These are phyloP conservation scores for Papilio polyxenes DNA, from an alignment of 1,140 invertebrate species.

Conservation along the genomic window DNA sequence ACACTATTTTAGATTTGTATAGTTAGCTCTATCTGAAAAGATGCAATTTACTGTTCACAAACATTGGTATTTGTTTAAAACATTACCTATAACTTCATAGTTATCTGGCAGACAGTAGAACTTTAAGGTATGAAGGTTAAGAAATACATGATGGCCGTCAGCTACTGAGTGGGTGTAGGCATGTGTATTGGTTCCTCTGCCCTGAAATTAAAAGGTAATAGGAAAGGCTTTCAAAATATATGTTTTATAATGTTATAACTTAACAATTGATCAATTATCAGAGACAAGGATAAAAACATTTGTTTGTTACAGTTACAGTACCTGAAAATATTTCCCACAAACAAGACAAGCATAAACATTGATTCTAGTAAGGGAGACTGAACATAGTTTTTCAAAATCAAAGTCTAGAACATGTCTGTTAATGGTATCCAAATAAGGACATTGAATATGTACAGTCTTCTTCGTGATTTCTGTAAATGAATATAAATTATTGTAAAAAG, in stretches of 20 bases:
- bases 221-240: neutral
- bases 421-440: constrained; percentile 98
- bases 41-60: neutral
- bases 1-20: too few relatives aligned
- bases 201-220: constrained; percentile 79
- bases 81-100: constrained; percentile 97
- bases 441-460: constrained; percentile 79
- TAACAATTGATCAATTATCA: constrained; percentile 2
- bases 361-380: constrained; percentile 97
- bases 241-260: neutral
- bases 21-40: too few relatives aligned
- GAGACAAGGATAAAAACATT: neutral
- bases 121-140: constrained; percentile 98
- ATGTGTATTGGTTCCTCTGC: constrained; percentile 98
- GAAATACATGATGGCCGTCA: constrained; percentile 98
- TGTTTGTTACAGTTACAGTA: constrained; percentile 43
- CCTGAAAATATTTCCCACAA: constrained; percentile 99
- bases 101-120: constrained; percentile 99
- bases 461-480: constrained; percentile 59
- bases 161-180: constrained; percentile 99
- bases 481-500: constrained; percentile 39
- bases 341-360: constrained; percentile 99
- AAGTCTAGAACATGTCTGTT: constrained; percentile 98
- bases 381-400: constrained; percentile 99
- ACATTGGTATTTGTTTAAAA: neutral